Percentiles rank a stretch among this genome's conserved stretches.
These are phyloP conservation scores for Lordiphosa fenestrarum DNA, from an alignment of 2,888 invertebrate genomes.

Conservation along the genomic window DNA sequence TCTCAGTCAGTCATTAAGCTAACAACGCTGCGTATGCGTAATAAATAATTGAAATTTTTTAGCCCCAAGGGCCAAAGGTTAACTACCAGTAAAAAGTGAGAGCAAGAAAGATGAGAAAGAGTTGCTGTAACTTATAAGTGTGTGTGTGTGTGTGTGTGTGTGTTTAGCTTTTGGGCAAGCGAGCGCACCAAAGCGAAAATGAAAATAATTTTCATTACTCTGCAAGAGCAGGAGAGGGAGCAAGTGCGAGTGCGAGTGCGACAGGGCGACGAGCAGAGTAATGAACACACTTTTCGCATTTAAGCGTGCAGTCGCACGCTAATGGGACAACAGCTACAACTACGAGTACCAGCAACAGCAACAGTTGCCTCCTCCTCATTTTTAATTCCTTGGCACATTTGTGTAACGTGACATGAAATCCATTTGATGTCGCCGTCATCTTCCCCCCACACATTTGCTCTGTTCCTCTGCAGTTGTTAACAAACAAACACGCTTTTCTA, in stretches of 20 bases:
- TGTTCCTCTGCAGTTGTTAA: constrained; percentile 61
- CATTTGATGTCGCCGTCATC: constrained; percentile 63
- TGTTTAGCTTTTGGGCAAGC: constrained; percentile 69
- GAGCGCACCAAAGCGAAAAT: constrained; percentile 68
- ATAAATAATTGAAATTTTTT: constrained; percentile 70
- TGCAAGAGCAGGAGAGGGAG: constrained; percentile 1
- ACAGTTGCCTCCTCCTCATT: constrained; percentile 63
- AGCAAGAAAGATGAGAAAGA: constrained; percentile 5
- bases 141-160: constrained; percentile 13
- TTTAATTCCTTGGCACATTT: constrained; percentile 73
- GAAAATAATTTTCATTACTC: constrained; percentile 70
- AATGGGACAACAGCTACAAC: constrained; percentile 63
- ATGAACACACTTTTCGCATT: constrained; percentile 75
- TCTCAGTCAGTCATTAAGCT: constrained; percentile 8
- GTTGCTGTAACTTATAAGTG: background rate
- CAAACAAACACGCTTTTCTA: constrained; percentile 75
- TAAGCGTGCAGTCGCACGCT: constrained; percentile 67
- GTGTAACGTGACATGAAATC: constrained; percentile 75
- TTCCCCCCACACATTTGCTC: constrained; percentile 13
- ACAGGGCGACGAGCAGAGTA: constrained; percentile 35
- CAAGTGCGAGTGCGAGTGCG: background rate
- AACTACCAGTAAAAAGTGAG: constrained; percentile 6
- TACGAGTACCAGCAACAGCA: constrained; percentile 49
- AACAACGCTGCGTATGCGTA: constrained; percentile 68
- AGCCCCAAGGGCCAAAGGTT: constrained; percentile 22